phyloP scores from a whole-genome alignment of 2,797 vertebrate species.

The Allobates femoralis region DNA sequence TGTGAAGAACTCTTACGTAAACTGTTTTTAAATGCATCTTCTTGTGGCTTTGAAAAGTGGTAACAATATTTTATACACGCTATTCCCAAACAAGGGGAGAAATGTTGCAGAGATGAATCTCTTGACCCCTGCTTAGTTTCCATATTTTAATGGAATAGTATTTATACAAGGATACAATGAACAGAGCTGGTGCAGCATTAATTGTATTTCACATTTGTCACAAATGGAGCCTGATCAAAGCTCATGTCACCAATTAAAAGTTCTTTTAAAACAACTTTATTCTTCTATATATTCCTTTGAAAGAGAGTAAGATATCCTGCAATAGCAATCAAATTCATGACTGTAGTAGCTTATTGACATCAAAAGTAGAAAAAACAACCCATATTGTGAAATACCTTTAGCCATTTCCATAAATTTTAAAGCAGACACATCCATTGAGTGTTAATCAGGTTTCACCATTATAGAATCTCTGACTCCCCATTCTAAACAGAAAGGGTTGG shows the following conservation, averaged over 20 bases:
- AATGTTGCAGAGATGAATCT: slow-evolving; percentile 30
- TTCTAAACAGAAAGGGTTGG: too few relatives aligned
- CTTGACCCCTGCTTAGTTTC: not conserved
- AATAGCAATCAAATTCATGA: not conserved
- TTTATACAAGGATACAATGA: not conserved
- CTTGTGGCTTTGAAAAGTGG: slow-evolving; percentile 37
- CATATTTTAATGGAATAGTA: not conserved
- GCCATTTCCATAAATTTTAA: too few relatives aligned
- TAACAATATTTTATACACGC: slow-evolving; percentile 34
- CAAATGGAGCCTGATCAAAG: not conserved
- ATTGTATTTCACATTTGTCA: not conserved
- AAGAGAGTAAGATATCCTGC: not conserved
- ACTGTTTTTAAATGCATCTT: slow-evolving; percentile 56
- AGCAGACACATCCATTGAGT: too few relatives aligned
- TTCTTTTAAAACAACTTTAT: not conserved
- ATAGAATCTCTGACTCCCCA: too few relatives aligned
- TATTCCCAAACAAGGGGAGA: slow-evolving; percentile 16
- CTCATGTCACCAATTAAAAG: too few relatives aligned
- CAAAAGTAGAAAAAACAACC: too few relatives aligned
- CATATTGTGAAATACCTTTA: too few relatives aligned
- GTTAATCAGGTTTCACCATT: too few relatives aligned
- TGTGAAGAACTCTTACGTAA: slow-evolving; percentile 55
- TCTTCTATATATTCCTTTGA: not conserved
- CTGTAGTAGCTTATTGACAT: not conserved
- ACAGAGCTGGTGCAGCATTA: not conserved